phyloP scores from a whole-genome alignment of 2,797 vertebrate genomes.

The Cyprinodon diabolis region DNA sequence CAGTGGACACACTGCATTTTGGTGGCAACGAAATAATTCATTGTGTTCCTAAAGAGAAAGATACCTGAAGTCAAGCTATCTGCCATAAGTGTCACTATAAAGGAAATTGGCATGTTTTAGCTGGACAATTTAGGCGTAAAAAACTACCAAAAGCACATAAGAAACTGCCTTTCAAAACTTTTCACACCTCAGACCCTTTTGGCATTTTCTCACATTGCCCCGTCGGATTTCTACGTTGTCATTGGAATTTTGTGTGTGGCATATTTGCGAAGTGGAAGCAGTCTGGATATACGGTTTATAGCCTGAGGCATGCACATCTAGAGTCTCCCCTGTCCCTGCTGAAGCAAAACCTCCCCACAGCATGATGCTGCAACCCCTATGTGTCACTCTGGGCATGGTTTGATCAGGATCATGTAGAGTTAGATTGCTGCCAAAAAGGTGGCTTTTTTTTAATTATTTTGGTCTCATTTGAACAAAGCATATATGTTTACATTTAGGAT shows the following conservation, averaged over 20 bases:
- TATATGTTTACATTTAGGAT: background rate
- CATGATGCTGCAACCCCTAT: background rate
- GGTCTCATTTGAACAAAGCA: background rate
- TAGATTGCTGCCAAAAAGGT: background rate
- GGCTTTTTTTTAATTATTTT: background rate
- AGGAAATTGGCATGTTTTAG: background rate
- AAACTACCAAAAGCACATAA: no score
- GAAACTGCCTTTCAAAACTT: background rate
- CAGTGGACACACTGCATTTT: background rate
- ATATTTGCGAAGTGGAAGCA: background rate
- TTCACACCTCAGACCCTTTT: background rate
- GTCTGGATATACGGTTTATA: background rate
- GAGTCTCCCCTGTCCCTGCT: no score
- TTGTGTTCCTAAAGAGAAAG: background rate
- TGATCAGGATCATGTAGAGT: background rate
- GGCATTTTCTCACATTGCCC: no score
- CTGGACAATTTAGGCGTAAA: background rate
- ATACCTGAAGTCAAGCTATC: background rate
- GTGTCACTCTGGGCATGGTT: background rate
- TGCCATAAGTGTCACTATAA: background rate
- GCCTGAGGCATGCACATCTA: background rate
- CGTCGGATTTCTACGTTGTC: no score
- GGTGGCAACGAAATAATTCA: background rate
- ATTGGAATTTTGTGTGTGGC: background rate
- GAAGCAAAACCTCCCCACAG: background rate